Conservation (phyloP, 2,797 vertebrate genomes). For the Rhinatrema bivittatum region DNA sequence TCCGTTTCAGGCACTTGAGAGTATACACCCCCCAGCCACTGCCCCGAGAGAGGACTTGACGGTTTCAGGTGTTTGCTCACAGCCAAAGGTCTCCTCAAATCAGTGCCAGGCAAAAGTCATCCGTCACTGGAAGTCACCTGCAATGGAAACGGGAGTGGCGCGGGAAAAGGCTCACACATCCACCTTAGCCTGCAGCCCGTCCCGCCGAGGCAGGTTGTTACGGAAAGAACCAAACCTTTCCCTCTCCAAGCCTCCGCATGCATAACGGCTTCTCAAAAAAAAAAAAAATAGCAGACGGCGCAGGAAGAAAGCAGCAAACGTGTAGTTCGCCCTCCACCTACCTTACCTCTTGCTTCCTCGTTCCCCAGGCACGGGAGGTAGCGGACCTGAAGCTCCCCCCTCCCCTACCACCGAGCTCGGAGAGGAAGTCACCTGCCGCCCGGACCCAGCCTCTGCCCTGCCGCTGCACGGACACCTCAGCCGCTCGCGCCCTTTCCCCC, state of each 20-base stretch:
- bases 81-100: slow-evolving; percentile 14
- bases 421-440: not conserved
- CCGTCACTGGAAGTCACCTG: slow-evolving; percentile 6
- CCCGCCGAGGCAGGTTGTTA: no score
- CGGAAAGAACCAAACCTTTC: no score
- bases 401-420: slow-evolving; percentile 28
- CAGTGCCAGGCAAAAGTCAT: slow-evolving; percentile 6
- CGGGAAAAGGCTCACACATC: not conserved
- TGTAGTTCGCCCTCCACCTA: not conserved
- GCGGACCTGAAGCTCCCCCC: no score
- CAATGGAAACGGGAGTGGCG: slow-evolving; percentile 18
- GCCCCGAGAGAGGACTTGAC: no score
- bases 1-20: slow-evolving; percentile 42
- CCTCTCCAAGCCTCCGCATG: no score
- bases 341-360: slow-evolving; percentile 31
- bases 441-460: not conserved
- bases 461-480: not conserved
- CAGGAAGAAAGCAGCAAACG: not conserved
- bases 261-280: no score
- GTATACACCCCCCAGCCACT: no score
- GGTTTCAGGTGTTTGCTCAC: slow-evolving; percentile 25
- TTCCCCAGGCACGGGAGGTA: no score
- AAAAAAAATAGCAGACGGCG: no score
- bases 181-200: no score
- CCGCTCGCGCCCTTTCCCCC: slow-evolving; percentile 5